Evolutionary conservation across 2,797 vertebrate species (phyloP), one percentile per base, ranked within the genome.

Genomic region (Neopelma chrysocephalum): DNA sequence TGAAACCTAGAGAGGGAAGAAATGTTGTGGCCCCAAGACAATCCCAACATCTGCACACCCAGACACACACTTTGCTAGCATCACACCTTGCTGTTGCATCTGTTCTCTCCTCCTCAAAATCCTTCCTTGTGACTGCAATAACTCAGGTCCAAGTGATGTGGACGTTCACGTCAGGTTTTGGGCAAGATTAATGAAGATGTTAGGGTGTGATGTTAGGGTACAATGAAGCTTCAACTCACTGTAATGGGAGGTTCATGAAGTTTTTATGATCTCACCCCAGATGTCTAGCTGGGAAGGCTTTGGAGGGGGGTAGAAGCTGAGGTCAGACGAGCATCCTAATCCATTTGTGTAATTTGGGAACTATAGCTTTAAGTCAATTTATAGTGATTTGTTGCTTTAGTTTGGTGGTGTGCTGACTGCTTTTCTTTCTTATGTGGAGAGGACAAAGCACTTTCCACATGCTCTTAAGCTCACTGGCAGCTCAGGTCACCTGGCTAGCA

Each of bases 11-110:
- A 51, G 21, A 21, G 6, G 25, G n/a, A 60, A 65, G 27, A n/a
- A 47, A 8, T 3, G 1, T 29, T 0, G 0, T 17, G 32, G 23
- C 38, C 50, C 19, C 1, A 11, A 50, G 56, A 12, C 6, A 12
- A 19, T 50, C 34, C 40, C 11, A 21, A 34, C 8, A 10, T 34
- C 34, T 54, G 12, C 20, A 20, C 3, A 15, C 6, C 27, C n/a
- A 27, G 32, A 26, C 0, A 3, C 12, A 45, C 10, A 12, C 32
- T 45, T 36, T 25, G 11, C 43, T 72, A 47, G 10, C 51, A 25
- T 27, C 3, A 0, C 4, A 48, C 36, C 16, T 58, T 50, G 48
- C 19, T 5, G 0, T 50, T 3, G 10, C 6, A 0, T 72, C 58
- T 36, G 10, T 38, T 7, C 3, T 70, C 23, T 89, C 31, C 42